Evolutionary conservation across 2,888 invertebrate genomes (phyloP).

Genomic region (Pardosa pseudoannulata): DNA sequence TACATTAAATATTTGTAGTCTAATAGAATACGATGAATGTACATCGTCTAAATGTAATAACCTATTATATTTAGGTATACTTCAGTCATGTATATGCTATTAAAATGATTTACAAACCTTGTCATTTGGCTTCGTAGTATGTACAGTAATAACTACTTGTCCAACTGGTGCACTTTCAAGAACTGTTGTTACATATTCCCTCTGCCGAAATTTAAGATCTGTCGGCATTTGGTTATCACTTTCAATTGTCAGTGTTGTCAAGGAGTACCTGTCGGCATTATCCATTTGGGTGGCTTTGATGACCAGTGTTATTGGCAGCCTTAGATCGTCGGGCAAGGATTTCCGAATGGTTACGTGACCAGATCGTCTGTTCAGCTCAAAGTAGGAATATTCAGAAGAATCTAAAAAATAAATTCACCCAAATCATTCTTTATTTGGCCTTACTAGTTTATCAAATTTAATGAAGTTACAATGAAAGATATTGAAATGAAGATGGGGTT

Average conservation of each 20-base stretch:
- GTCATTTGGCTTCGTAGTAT: constrained; percentile 81
- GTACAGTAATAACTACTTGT: constrained; percentile 84
- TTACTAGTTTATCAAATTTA: background rate
- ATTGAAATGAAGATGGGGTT: too few relatives aligned
- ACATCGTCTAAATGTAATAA: too few relatives aligned
- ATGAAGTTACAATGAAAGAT: too few relatives aligned
- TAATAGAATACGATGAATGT: too few relatives aligned
- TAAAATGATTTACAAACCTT: constrained; percentile 60
- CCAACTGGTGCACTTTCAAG: constrained; percentile 87
- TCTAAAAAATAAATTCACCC: constrained; percentile 77
- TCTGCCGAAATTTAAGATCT: constrained; percentile 84
- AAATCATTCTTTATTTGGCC: background rate
- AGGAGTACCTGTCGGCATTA: constrained; percentile 91
- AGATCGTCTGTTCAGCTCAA: constrained; percentile 83
- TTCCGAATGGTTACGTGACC: constrained; percentile 82
- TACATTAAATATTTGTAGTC: too few relatives aligned
- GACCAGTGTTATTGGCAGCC: constrained; percentile 74
- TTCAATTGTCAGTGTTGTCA: constrained; percentile 87
- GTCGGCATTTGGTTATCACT: constrained; percentile 80
- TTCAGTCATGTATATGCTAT: too few relatives aligned
- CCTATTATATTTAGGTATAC: too few relatives aligned
- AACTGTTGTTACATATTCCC: constrained; percentile 84
- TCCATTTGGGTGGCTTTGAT: constrained; percentile 80
- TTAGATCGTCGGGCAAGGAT: constrained; percentile 78
- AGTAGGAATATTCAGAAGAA: constrained; percentile 82